Base-by-base conservation (phyloP, 2,797 vertebrate species). In the Corythornis leucogaster region DNA sequence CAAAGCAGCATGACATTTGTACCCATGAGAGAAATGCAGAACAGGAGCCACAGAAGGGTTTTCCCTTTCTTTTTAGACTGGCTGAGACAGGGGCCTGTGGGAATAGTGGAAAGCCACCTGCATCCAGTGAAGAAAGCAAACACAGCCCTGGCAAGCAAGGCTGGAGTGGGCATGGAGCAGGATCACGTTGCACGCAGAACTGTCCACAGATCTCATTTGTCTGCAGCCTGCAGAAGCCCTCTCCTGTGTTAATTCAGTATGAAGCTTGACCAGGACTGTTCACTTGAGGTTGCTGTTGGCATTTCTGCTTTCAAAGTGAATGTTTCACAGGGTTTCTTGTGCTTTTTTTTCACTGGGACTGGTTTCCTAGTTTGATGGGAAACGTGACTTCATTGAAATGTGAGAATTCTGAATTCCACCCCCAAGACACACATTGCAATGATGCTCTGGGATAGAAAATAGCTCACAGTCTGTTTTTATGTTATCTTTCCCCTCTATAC, bases 271-370 rank as follows among this genome's bases (percentile, higher is more conserved):
- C 13, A 63, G 28, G 20, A 16, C 24, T 26, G 42, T 20, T 63
- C 26, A 3, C 40, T 73, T 73, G 1, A 54, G 58, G 33, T 21
- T 19, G 28, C 61, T 63, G 33, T 28, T 55, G 73, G 59, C 33
- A 54, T 55, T 73, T 35, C 67, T 84, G 71, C n/a, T 79, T 0
- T 0, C 33, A 3, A 63, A 89, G 54, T 1, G 7, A 67, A 55
- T 2, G n/a, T 58, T 53, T 77, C 26, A 21, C 0, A 0, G 30
- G 9, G 19, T 12, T 21, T 3, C 20, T 21, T 24, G 16, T 5
- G 28, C 6, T 67, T 69, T 73, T 55, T 21, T 43, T 59, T 19
- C 38, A 13, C 25, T 61, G 69, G 40, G 38, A n/a, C 8, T 25
- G 31, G 15, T 58, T 80, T 71, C 59, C 51, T 11, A 2, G 4